Conservation (phyloP, 1,140 invertebrate species). For the Schlechtendalia chinensis region DNA sequence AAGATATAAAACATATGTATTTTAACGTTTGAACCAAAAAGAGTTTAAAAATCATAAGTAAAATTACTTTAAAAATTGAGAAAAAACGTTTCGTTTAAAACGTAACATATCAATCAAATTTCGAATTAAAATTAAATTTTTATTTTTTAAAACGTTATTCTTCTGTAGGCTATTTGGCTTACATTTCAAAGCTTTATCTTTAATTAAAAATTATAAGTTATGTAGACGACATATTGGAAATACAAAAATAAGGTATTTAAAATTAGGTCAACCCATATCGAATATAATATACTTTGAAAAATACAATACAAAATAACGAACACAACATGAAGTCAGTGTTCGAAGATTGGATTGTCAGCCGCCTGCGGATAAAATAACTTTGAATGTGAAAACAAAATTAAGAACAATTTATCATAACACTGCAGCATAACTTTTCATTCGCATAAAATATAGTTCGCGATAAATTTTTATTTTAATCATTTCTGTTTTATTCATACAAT, state of each 20-base stretch:
- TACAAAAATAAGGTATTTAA: not conserved
- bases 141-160: not conserved
- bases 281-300: not conserved
- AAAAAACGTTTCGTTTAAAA: not conserved
- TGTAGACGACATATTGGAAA: not conserved
- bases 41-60: conserved; percentile 10
- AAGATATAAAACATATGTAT: too few species aligned
- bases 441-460: not conserved
- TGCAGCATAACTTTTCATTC: not conserved
- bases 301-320: not conserved
- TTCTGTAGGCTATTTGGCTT: not conserved
- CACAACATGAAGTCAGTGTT: not conserved
- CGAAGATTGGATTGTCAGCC: not conserved
- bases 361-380: not conserved
- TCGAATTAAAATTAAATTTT: not conserved
- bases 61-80: not conserved
- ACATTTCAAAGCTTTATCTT: not conserved
- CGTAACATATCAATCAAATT: not conserved
- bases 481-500: not conserved
- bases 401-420: not conserved
- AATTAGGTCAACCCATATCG: not conserved
- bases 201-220: not conserved
- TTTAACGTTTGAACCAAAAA: too few species aligned
- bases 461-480: not conserved
- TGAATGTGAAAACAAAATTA: not conserved